Conservation (phyloP, 2,113 vertebrate species). For the Phyllopteryx taeniolatus region DNA sequence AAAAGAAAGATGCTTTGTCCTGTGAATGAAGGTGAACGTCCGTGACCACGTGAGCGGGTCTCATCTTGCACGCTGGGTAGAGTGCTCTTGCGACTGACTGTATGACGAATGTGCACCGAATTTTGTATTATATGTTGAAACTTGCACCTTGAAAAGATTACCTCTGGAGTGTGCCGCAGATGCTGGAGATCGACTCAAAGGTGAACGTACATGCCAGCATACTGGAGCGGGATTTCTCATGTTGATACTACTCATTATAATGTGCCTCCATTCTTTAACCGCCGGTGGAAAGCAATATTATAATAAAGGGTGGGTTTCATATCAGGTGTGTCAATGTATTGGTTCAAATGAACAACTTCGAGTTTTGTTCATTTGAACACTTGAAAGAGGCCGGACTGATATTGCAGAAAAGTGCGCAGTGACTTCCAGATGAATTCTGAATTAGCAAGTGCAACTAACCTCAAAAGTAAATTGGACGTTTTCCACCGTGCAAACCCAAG, state of each 20-base stretch:
- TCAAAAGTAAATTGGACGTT: background rate
- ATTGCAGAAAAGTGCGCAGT: background rate
- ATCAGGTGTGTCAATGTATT: background rate
- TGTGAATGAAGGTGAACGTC: slow-evolving; percentile 7
- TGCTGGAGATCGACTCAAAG: background rate
- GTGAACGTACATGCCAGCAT: slow-evolving; percentile 14
- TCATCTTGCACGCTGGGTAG: slow-evolving; percentile 14
- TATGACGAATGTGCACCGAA: slow-evolving; percentile 25
- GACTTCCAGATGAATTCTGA: background rate
- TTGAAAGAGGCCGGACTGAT: background rate
- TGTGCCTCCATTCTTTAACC: slow-evolving; percentile 52
- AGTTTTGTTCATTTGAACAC: background rate
- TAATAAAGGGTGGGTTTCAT: background rate
- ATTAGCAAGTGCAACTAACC: too few species aligned
- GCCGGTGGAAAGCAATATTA: slow-evolving; percentile 52
- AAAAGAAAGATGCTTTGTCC: background rate
- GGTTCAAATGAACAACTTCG: too few species aligned
- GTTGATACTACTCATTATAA: slow-evolving; percentile 27
- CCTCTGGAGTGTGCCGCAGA: slow-evolving; percentile 28
- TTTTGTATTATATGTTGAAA: slow-evolving; percentile 13
- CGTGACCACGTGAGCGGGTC: slow-evolving; percentile 4
- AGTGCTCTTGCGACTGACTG: slow-evolving; percentile 1
- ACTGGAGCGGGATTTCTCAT: slow-evolving; percentile 16
- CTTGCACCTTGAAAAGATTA: slow-evolving; percentile 43
- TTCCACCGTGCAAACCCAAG: too few species aligned